These are phyloP conservation scores for Strigops habroptila DNA, from an alignment of 2,113 vertebrate species.

Conservation along the genomic window DNA sequence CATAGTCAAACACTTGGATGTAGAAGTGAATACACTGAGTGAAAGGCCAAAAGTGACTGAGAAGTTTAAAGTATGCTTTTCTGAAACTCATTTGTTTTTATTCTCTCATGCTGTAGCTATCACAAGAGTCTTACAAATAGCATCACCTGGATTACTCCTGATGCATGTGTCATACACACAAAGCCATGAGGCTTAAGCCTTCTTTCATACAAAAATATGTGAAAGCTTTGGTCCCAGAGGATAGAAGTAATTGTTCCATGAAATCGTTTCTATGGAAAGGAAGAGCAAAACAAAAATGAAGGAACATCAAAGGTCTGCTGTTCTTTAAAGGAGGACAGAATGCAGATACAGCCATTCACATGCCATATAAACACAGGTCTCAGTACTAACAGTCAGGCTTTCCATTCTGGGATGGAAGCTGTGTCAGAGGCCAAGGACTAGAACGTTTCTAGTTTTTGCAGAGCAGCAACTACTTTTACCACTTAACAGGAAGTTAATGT, in stretches of 20 bases:
- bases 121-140: constrained; percentile 38
- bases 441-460: not conserved
- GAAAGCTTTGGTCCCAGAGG: not conserved
- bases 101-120: not conserved
- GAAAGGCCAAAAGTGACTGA: not conserved
- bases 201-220: constrained; percentile 15
- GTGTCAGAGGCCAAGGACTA: not conserved
- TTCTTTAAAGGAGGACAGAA: not conserved
- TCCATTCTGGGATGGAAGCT: not conserved
- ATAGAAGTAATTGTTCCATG: not conserved
- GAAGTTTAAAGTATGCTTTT: not conserved
- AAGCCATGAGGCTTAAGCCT: not conserved
- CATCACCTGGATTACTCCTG: constrained; percentile 46
- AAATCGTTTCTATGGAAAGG: not conserved
- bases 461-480: not conserved
- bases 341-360: not conserved
- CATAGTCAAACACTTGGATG: not conserved
- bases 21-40: not conserved
- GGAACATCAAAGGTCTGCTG: not conserved
- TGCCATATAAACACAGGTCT: not conserved
- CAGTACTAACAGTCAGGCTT: not conserved
- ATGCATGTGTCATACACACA: constrained; percentile 35
- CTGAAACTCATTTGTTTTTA: not conserved
- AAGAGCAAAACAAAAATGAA: not conserved
- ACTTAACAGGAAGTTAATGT: not conserved